These are phyloP conservation scores for Proales similis DNA, from an alignment of 1,140 invertebrate species.

Conservation along the genomic window DNA sequence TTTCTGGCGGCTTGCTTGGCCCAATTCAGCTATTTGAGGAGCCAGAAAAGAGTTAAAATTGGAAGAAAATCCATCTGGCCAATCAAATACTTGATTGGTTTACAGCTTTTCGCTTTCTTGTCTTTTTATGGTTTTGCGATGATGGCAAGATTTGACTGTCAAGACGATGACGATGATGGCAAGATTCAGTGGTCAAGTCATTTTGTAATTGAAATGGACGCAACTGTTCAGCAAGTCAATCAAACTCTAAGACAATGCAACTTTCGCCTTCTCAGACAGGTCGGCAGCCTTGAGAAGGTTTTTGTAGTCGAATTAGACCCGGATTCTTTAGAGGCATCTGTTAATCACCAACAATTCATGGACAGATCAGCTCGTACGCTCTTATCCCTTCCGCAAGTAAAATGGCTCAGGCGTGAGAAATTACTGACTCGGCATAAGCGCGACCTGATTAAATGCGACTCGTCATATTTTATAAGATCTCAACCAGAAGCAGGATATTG, in stretches of 20 bases:
- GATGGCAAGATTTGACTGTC: no score
- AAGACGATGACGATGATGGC: no score
- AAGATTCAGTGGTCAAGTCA: constrained; percentile 9
- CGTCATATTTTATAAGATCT: no score
- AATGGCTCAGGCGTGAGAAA: no score
- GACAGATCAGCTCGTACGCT: not conserved
- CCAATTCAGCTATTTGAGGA: no score
- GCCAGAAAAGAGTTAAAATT: no score
- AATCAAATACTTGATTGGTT: no score
- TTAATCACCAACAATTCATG: not conserved
- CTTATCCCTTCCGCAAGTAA: not conserved
- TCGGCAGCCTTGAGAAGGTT: not conserved
- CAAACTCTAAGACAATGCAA: not conserved
- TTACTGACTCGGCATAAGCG: not conserved
- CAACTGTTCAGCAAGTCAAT: not conserved
- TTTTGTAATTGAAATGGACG: constrained; percentile 12
- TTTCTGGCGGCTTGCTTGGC: no score
- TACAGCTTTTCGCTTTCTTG: no score
- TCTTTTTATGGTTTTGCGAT: no score
- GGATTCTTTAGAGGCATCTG: constrained; percentile 9
- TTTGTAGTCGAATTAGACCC: constrained; percentile 4
- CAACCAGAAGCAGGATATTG: no score
- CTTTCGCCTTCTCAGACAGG: constrained; percentile 6
- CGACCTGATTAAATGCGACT: constrained; percentile 16
- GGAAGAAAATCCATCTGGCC: no score